phyloP scores from a whole-genome alignment of 2,888 invertebrate genomes.

The Eupithecia subfuscata region DNA sequence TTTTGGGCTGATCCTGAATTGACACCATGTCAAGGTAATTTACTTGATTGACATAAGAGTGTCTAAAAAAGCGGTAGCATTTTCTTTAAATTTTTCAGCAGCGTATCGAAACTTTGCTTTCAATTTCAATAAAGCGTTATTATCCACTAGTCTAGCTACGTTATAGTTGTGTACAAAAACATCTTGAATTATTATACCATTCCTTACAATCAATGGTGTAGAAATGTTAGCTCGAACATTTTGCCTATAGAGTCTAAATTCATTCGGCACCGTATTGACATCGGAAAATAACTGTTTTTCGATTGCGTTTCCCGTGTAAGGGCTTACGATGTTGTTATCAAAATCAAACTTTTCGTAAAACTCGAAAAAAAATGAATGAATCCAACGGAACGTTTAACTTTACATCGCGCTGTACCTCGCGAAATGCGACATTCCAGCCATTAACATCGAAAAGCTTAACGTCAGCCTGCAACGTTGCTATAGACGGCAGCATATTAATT shows the following conservation, averaged over 20 bases:
- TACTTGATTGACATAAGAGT: neutral
- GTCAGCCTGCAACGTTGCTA: neutral
- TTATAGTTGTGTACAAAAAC: constrained; percentile 24
- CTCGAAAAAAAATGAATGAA: constrained; percentile 30
- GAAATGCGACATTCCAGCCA: constrained; percentile 8
- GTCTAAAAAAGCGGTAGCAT: constrained; percentile 9
- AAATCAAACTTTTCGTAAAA: constrained; percentile 28
- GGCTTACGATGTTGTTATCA: constrained; percentile 17
- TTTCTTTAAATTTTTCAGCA: constrained; percentile 13
- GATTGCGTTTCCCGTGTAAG: constrained; percentile 20
- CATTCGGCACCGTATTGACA: constrained; percentile 11
- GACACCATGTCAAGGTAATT: neutral
- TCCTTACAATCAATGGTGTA: constrained; percentile 9
- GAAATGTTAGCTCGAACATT: constrained; percentile 8
- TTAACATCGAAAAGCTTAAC: neutral
- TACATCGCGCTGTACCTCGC: neutral
- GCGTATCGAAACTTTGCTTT: constrained; percentile 6
- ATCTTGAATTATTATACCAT: constrained; percentile 16
- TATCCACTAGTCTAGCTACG: constrained; percentile 3
- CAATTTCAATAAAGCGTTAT: neutral
- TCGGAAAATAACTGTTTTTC: constrained; percentile 7
- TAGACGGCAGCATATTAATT: neutral
- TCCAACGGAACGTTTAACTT: constrained; percentile 8
- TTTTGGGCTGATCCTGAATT: no score
- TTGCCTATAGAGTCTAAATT: constrained; percentile 7